phyloP scores from a whole-genome alignment of 2,888 invertebrate genomes.

The Pyrrhosoma nymphula region DNA sequence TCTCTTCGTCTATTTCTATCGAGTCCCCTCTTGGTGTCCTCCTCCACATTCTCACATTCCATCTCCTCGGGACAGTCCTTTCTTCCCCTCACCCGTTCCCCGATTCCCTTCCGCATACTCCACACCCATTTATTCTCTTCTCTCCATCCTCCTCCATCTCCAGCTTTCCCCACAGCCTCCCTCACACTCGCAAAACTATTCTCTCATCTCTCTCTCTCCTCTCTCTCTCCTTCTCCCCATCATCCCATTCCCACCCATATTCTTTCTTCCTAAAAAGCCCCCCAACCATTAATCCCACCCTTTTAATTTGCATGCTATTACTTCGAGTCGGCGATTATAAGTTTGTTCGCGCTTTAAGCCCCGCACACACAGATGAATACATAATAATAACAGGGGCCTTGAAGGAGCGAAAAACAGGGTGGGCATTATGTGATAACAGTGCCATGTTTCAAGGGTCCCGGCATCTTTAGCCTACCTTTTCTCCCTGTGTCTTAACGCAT shows the following conservation, averaged over 20 bases:
- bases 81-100: not conserved
- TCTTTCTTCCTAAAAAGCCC: not conserved
- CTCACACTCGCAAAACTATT: not conserved
- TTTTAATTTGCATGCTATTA: slow-evolving; percentile 32
- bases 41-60: not conserved
- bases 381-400: not conserved
- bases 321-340: slow-evolving; percentile 22
- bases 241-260: not conserved
- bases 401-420: not conserved
- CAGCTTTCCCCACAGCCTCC: not conserved
- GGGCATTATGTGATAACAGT: slow-evolving; percentile 2
- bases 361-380: not conserved
- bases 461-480: not conserved
- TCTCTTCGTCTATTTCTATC: too few relatives aligned
- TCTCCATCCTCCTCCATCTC: too few relatives aligned
- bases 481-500: not conserved
- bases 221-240: not conserved
- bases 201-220: not conserved
- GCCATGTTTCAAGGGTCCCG: not conserved
- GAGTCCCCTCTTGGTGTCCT: not conserved
- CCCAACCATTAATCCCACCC: not conserved
- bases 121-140: not conserved
- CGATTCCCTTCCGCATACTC: not conserved
- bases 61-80: not conserved
- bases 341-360: slow-evolving; percentile 12